Conservation (phyloP, 2,797 vertebrate species). For the Typhlichthys subterraneus region DNA sequence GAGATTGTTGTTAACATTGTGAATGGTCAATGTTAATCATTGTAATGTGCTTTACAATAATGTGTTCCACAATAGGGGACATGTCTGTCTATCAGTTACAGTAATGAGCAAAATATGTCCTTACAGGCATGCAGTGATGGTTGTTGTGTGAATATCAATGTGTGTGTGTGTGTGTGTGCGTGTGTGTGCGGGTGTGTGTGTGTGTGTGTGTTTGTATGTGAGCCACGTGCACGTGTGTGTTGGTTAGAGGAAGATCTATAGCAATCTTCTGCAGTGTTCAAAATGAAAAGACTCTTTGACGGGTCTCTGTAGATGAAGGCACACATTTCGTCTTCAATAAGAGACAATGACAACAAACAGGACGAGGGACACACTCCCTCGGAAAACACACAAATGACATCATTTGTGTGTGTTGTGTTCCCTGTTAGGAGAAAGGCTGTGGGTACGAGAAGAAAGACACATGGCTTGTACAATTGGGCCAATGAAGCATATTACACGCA, state of each 20-base stretch:
- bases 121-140: constrained; percentile 33
- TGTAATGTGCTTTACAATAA: constrained; percentile 1
- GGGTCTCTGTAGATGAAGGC: constrained; percentile 41
- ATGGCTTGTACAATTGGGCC: constrained; percentile 69
- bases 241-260: constrained; percentile 9
- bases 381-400: constrained; percentile 50
- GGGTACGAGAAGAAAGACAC: constrained; percentile 48
- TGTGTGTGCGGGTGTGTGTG: not conserved
- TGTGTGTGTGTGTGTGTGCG: not conserved
- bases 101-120: constrained; percentile 3
- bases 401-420: constrained; percentile 55
- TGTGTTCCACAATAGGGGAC: constrained; percentile 25
- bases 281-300: constrained; percentile 40
- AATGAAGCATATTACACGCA: constrained; percentile 72
- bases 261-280: not conserved
- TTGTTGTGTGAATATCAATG: not conserved
- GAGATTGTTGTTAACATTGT: not conserved
- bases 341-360: constrained; percentile 18
- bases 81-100: not conserved
- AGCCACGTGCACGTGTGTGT: constrained; percentile 27
- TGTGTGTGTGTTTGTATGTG: constrained; percentile 8
- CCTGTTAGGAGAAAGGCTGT: constrained; percentile 21
- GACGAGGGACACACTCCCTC: constrained; percentile 25
- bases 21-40: not conserved
- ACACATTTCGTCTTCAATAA: constrained; percentile 21